Percentiles rank a stretch among this genome's conserved stretches.
Evolutionary conservation across 2,797 vertebrate species (phyloP).

Genomic region (Alouatta caraya): DNA sequence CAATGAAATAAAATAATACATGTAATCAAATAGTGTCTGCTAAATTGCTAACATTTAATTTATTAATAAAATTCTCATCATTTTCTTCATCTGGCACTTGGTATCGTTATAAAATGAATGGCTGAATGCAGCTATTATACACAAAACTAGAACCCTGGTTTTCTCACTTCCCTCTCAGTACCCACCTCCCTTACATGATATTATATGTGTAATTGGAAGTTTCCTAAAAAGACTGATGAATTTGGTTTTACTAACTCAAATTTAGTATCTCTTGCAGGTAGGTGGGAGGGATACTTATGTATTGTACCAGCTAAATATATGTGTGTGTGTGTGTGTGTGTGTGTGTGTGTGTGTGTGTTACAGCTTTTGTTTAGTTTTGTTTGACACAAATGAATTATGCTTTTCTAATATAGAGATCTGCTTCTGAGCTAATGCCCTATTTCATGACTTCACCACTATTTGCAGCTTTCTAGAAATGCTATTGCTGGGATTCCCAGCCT

Average conservation of each 20-base stretch:
- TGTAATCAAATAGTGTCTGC: background rate
- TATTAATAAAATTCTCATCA: background rate
- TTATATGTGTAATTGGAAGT: background rate
- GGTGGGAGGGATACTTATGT: background rate
- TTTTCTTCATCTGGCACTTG: background rate
- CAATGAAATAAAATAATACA: background rate
- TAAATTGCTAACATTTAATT: background rate
- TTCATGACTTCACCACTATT: background rate
- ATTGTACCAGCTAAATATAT: background rate
- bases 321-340: background rate
- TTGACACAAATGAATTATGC: background rate
- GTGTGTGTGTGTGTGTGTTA: background rate
- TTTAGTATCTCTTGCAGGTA: background rate
- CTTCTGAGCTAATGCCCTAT: background rate
- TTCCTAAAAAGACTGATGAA: background rate
- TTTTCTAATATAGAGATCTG: constrained; percentile 4
- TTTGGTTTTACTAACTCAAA: background rate
- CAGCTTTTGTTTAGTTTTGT: background rate
- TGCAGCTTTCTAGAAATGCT: background rate
- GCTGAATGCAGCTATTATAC: background rate
- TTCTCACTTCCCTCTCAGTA: background rate
- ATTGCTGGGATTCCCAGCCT: background rate
- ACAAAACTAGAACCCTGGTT: background rate
- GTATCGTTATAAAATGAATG: background rate
- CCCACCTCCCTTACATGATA: background rate